phyloP scores from a whole-genome alignment of 1,140 invertebrate genomes.

The Choristoneura fumiferana region DNA sequence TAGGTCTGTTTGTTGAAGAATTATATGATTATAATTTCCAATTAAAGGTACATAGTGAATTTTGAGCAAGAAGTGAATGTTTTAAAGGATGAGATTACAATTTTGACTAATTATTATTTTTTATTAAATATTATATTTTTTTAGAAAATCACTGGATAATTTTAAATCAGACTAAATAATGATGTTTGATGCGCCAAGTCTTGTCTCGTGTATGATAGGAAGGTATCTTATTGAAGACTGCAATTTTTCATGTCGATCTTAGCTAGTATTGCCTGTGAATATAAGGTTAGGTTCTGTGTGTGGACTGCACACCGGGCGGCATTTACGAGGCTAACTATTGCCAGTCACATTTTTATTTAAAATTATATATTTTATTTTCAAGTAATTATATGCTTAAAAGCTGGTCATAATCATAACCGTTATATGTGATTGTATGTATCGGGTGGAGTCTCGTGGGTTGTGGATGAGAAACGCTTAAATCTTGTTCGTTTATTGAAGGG shows the following conservation, averaged over 20 bases:
- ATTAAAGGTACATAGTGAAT: neutral
- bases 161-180: neutral
- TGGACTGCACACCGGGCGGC: conserved; percentile 12
- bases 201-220: conserved; percentile 54
- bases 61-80: conserved; percentile 4
- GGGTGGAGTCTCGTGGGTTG: neutral
- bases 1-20: neutral
- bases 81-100: neutral
- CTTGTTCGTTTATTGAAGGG: neutral
- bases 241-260: conserved; percentile 59
- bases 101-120: neutral
- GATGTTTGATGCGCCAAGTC: conserved; percentile 46
- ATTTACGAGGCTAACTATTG: neutral
- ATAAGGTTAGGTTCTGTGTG: conserved; percentile 38
- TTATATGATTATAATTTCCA: neutral
- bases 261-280: conserved; percentile 51
- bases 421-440: neutral
- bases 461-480: conserved; percentile 4
- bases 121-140: neutral
- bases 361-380: neutral
- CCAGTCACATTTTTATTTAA: neutral
- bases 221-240: conserved; percentile 70
- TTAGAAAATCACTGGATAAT: too few relatives aligned
- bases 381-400: neutral
- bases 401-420: neutral